phyloP scores from a whole-genome alignment of 2,113 vertebrate species.

The Scytalopus superciliaris region DNA sequence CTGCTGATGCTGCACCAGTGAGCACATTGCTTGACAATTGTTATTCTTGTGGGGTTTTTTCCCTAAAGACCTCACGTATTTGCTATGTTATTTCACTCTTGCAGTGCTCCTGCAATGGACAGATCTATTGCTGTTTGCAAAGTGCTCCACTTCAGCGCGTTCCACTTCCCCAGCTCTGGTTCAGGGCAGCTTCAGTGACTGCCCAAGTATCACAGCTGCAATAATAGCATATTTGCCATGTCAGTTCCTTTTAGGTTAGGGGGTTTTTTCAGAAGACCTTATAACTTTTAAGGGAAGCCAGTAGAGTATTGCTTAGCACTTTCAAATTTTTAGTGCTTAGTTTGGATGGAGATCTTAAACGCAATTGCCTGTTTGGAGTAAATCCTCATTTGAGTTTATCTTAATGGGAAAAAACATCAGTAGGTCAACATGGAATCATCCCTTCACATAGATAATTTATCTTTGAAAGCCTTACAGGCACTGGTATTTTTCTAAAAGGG shows the following conservation, averaged over 20 bases:
- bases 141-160: no score
- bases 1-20: background rate
- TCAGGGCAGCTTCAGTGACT: background rate
- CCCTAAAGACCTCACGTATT: background rate
- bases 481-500: background rate
- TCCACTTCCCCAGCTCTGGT: background rate
- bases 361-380: background rate
- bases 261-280: background rate
- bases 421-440: background rate
- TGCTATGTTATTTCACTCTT: background rate
- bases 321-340: background rate
- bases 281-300: background rate
- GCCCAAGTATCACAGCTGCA: background rate
- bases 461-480: slow-evolving; percentile 2
- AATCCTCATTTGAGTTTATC: background rate
- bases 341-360: background rate
- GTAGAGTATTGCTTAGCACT: background rate
- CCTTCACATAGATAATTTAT: slow-evolving; percentile 31
- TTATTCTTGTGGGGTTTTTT: background rate
- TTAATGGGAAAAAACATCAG: background rate
- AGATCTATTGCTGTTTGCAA: background rate
- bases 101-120: background rate
- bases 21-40: background rate
- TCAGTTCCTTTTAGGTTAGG: background rate
- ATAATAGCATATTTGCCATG: background rate